Evolutionary conservation across 2,888 invertebrate genomes (phyloP), one percentile per base, ranked within the genome.

Genomic region (Crioceris asparagi): DNA sequence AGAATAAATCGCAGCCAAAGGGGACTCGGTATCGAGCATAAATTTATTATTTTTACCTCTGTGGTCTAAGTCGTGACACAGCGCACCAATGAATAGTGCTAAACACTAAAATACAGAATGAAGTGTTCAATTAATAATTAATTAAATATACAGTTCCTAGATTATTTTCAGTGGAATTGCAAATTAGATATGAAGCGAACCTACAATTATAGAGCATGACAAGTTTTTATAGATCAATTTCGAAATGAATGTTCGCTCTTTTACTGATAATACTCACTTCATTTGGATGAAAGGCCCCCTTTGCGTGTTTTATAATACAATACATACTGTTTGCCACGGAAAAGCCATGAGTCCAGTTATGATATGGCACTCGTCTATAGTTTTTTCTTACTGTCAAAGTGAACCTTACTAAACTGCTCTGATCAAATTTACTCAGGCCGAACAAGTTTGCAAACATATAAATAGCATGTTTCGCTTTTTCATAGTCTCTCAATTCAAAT

Each of bases 281-380:
- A 37, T 74, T 66, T 6, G 71, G 68, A 26, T 67, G 62, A 58
- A 79, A 79, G 17, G 64, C 59, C 32, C 46, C 52, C 10, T 67
- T 65, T 11, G 65, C 59, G 21, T 71, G 68, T 60, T 80, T 81
- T 35, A 86, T 65, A 32, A 85, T 77, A 3, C 77, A 74, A 55
- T 81, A 86, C 76, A 85, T 84, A 12, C 82, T 75, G 53, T 88
- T 84, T 2, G 87, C 86, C 0, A 88, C 88, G 0, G 85, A 78
- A 71, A 87, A 88, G 1, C 84, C 88, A 55, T 90, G 88, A 16
- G 80, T 79, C 77, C 87, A 90, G 60, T 88, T 90, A 59, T 90
- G 88, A 56, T 88, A 88, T 0, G 86, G 83, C 1, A 87, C 85
- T 17, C 76, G 67, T 6, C 88, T 69, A 57, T 90, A 88, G 64